Base-by-base conservation (phyloP, 1,140 invertebrate genomes). In the Galleria mellonella region DNA sequence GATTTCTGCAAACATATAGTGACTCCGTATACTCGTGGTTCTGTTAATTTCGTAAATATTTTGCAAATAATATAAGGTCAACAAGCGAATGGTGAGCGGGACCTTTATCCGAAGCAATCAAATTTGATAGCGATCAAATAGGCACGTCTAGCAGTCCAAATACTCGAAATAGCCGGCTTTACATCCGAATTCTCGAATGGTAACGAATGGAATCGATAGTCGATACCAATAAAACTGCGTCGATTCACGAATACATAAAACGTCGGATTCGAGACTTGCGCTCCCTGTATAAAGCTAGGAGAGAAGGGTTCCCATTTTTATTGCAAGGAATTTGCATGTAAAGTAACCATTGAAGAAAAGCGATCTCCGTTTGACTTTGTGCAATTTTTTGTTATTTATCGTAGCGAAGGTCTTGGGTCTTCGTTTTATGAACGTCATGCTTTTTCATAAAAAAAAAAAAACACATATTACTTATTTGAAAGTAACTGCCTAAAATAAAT, bases 271-370 rank as follows among this genome's bases (percentile, higher is more conserved):
- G 60, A 76, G 73, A 67, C 76, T 81, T 71, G 68, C 55, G 68
- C 77, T 71, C 61, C 78, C 68, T 70, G 61, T 61, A 69, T 75
- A 73, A 72, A 73, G 72, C 71, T 79, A 85, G 77, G 65, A 71
- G 62, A 73, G 74, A 81, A 84, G 82, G 79, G 82, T 85, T 78
- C 76, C 70, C 68, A 50, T 41, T 85, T 85, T 85, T 85, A 85
- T 83, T 73, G 64, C 75, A 55, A 69, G 62, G 69, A 81, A 85
- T 85, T 85, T 85, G 72, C 82, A 85, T 85, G 82, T 85, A 85
- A 85, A 85, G 82, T 85, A 85, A 85, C 77, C 79, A 83, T 85
- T 76, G 75, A 83, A 85, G 79, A 72, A 83, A 85, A 85, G 70
- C 75, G 82, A 85, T 83, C 78, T 78, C 60, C 63, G 72, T 67